Evolutionary conservation across 2,888 invertebrate species (phyloP).

Genomic region (Neoaliturus tenellus): DNA sequence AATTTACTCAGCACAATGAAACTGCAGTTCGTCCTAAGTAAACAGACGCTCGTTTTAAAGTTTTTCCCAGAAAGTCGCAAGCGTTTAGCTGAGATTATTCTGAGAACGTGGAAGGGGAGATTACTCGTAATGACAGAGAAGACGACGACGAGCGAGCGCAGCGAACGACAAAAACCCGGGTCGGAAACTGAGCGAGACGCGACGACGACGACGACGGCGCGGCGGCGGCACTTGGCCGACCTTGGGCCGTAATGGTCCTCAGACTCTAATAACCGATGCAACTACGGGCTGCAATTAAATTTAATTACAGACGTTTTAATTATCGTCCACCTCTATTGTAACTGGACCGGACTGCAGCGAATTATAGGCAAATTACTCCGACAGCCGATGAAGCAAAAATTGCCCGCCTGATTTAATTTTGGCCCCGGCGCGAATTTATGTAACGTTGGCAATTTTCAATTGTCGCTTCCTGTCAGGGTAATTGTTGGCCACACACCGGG

Average conservation of each 20-base stretch:
- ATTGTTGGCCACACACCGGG: not conserved
- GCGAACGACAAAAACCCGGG: slow-evolving; percentile 11
- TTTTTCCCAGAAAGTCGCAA: slow-evolving; percentile 9
- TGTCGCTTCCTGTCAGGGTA: slow-evolving; percentile 1
- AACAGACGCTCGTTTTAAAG: not conserved
- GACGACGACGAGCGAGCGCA: not conserved
- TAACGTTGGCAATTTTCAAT: slow-evolving; percentile 2
- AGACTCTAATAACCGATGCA: slow-evolving; percentile 18
- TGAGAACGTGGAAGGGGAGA: slow-evolving; percentile 19
- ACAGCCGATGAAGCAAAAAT: slow-evolving; percentile 47
- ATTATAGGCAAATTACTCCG: slow-evolving; percentile 19
- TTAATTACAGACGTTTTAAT: slow-evolving; percentile 43
- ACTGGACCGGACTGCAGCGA: slow-evolving; percentile 20
- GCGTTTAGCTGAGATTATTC: slow-evolving; percentile 27
- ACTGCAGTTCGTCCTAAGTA: not conserved
- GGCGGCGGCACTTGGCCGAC: not conserved
- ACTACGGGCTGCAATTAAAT: slow-evolving; percentile 41
- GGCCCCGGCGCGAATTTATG: slow-evolving; percentile 8
- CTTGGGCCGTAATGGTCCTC: not conserved
- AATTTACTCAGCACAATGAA: not conserved
- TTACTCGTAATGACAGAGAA: slow-evolving; percentile 21
- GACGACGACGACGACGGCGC: no score
- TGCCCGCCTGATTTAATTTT: slow-evolving; percentile 18
- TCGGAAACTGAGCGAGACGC: no score
- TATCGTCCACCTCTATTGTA: slow-evolving; percentile 19